phyloP scores from a whole-genome alignment of 2,113 vertebrate genomes.

The Baryphthengus martii region DNA sequence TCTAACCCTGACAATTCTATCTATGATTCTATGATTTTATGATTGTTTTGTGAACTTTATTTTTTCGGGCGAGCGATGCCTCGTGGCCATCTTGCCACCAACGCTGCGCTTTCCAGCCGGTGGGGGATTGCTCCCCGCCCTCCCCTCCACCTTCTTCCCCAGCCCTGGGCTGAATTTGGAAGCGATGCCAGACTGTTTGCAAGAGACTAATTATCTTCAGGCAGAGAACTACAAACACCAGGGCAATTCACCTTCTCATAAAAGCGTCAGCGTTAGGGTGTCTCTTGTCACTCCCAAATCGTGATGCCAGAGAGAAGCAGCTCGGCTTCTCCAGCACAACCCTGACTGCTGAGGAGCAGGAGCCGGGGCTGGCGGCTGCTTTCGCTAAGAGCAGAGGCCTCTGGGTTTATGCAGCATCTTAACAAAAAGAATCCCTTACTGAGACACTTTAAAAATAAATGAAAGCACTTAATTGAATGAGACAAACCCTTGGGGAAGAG shows the following conservation, averaged over 20 bases:
- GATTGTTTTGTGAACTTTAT: background rate
- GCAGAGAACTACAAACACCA: background rate
- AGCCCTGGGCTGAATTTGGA: background rate
- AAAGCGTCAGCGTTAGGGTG: background rate
- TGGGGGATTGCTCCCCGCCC: background rate
- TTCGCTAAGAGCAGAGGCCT: background rate
- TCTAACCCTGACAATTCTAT: too few species aligned
- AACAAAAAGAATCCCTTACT: background rate
- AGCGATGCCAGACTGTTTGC: background rate
- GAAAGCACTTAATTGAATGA: background rate
- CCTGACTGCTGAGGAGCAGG: background rate
- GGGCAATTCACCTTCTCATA: background rate
- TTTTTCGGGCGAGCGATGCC: background rate
- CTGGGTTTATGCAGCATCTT: background rate
- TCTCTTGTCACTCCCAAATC: background rate
- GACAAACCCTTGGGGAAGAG: background rate
- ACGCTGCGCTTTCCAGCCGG: background rate
- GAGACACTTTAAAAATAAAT: background rate
- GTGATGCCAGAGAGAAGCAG: background rate
- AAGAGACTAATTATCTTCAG: background rate
- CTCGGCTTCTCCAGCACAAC: background rate
- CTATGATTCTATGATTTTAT: too few species aligned
- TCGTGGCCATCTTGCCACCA: background rate
- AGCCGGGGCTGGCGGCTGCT: background rate
- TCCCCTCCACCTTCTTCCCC: background rate